Conservation (phyloP, 37 sponge, comb jelly and placozoan species). For the Eunapius fragilis region DNA sequence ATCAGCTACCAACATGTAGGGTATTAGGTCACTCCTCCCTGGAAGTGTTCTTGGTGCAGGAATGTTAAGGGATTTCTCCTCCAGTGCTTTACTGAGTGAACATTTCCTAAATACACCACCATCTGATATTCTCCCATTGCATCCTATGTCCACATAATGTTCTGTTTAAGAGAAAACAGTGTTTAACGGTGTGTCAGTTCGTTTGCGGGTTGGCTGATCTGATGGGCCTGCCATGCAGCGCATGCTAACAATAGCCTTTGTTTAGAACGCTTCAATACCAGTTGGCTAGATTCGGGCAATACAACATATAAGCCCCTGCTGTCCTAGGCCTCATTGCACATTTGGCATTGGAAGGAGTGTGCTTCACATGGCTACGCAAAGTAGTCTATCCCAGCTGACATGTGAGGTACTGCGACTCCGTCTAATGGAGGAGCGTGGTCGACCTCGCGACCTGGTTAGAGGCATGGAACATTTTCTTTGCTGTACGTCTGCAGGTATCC, state of each 20-base stretch:
- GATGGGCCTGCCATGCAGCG: background rate
- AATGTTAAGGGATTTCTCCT: too few relatives aligned
- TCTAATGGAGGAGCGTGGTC: background rate
- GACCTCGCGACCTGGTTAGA: slow-evolving; percentile 36
- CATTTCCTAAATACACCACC: too few relatives aligned
- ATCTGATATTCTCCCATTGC: too few relatives aligned
- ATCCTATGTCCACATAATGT: too few relatives aligned
- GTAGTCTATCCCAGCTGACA: too few relatives aligned
- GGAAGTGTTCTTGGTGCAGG: too few relatives aligned
- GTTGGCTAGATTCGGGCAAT: background rate
- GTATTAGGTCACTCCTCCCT: too few relatives aligned
- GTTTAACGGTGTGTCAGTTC: background rate
- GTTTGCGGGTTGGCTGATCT: background rate
- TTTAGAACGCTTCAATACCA: background rate
- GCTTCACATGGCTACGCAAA: too few relatives aligned
- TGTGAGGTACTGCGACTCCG: too few relatives aligned
- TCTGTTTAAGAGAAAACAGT: background rate
- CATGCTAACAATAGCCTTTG: background rate
- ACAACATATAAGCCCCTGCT: background rate
- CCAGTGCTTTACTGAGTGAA: too few relatives aligned
- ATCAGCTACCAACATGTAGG: too few relatives aligned
- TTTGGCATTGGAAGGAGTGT: background rate
- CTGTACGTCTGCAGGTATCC: background rate
- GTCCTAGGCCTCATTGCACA: background rate
- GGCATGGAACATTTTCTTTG: slow-evolving; percentile 42